These are phyloP conservation scores for Pyralis farinalis DNA, from an alignment of 2,888 invertebrate genomes.

Conservation along the genomic window DNA sequence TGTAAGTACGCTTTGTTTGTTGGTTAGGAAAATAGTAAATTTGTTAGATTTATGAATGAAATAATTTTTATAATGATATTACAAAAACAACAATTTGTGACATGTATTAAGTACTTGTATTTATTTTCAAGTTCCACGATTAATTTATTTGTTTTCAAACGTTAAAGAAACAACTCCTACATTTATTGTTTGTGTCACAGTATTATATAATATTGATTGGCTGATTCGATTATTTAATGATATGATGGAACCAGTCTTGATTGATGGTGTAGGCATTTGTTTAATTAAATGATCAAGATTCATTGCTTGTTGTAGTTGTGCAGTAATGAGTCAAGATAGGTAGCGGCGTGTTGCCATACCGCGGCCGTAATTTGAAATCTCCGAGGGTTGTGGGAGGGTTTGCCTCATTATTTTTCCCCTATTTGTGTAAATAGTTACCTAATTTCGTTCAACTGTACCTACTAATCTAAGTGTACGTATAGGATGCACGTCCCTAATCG, in stretches of 20 bases:
- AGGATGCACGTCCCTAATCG: constrained; percentile 76
- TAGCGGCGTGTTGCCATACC: constrained; percentile 46
- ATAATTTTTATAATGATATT: constrained; percentile 40
- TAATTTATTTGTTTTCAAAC: constrained; percentile 10
- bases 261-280: not conserved
- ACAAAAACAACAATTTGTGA: constrained; percentile 8
- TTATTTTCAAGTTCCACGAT: not conserved
- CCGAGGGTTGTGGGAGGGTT: constrained; percentile 79
- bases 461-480: constrained; percentile 70
- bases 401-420: constrained; percentile 79
- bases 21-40: constrained; percentile 58
- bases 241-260: not conserved
- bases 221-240: not conserved
- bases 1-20: constrained; percentile 64
- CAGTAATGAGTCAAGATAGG: constrained; percentile 56
- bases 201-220: constrained; percentile 1
- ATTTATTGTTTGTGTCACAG: constrained; percentile 3
- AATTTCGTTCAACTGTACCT: constrained; percentile 67
- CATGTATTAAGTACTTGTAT: not conserved
- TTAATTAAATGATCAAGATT: constrained; percentile 42
- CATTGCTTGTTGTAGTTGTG: constrained; percentile 36
- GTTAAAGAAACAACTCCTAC: not conserved
- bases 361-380: constrained; percentile 71
- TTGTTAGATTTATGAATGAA: constrained; percentile 57
- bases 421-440: constrained; percentile 80